These are phyloP conservation scores for Festucalex cinctus DNA, from an alignment of 2,113 vertebrate genomes.

Conservation along the genomic window DNA sequence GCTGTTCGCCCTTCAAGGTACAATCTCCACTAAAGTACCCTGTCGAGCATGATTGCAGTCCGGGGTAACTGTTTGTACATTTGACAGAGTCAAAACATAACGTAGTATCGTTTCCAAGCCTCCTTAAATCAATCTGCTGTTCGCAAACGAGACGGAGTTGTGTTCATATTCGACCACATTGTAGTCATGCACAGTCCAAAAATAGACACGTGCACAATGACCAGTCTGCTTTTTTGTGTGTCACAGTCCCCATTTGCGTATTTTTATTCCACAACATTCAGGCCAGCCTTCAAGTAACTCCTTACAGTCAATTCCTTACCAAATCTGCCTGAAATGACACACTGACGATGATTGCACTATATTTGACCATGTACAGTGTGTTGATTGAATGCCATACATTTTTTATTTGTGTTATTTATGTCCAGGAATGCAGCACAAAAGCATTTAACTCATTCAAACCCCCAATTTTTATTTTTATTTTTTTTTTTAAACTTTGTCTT, in stretches of 20 bases:
- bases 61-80: neutral
- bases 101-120: neutral
- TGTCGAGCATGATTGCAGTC: neutral
- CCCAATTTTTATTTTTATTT: too few species aligned
- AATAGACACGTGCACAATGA: neutral
- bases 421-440: constrained; percentile 4
- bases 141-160: neutral
- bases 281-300: neutral
- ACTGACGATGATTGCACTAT: neutral
- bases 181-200: neutral
- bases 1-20: neutral
- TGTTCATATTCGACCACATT: neutral
- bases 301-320: neutral
- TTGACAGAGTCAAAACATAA: neutral
- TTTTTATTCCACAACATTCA: neutral
- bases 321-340: neutral
- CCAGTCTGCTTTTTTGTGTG: neutral
- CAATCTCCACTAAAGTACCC: neutral
- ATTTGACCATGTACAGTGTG: neutral
- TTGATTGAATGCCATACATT: neutral
- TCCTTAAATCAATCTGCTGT: neutral
- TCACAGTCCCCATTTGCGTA: neutral
- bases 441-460: too few species aligned
- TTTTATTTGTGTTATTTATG: constrained; percentile 29
- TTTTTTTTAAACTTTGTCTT: neutral